Evolutionary conservation across 1,140 invertebrate species (phyloP).

Genomic region (Solenopsis invicta): DNA sequence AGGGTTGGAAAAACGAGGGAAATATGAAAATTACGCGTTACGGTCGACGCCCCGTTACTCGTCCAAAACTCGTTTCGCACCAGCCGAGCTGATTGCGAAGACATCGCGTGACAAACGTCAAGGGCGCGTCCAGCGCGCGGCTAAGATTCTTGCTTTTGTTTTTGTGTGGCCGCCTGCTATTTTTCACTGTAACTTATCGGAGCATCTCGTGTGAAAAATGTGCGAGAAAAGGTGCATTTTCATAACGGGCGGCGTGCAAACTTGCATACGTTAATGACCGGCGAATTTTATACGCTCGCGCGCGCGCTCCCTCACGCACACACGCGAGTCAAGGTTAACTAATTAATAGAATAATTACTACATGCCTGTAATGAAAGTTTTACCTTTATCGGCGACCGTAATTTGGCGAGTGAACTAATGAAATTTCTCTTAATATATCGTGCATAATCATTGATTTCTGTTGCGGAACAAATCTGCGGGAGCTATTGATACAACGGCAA

Average conservation of each 20-base stretch:
- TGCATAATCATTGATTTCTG: slow-evolving; percentile 63
- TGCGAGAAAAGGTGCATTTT: slow-evolving; percentile 14
- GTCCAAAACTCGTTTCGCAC: not conserved
- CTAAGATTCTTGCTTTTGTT: slow-evolving; percentile 33
- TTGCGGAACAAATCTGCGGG: slow-evolving; percentile 54
- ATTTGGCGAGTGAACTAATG: slow-evolving; percentile 56
- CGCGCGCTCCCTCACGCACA: not conserved
- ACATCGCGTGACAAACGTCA: slow-evolving; percentile 41
- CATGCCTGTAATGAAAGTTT: slow-evolving; percentile 46
- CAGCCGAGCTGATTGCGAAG: slow-evolving; percentile 11
- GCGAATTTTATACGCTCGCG: slow-evolving; percentile 2
- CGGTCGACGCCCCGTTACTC: not conserved
- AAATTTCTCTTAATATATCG: slow-evolving; percentile 65
- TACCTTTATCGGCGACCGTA: slow-evolving; percentile 53
- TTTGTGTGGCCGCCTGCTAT: slow-evolving; percentile 6
- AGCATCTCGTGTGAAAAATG: slow-evolving; percentile 27
- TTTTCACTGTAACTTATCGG: slow-evolving; percentile 44
- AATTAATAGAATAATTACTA: slow-evolving; percentile 57
- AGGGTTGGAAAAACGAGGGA: not conserved
- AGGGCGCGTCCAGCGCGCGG: not conserved
- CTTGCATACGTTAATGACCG: slow-evolving; percentile 28
- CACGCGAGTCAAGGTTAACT: slow-evolving; percentile 52
- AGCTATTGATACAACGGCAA: slow-evolving; percentile 60
- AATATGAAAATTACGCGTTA: not conserved
- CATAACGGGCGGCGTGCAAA: not conserved